Conservation (phyloP, 2,113 vertebrate genomes). For the Garra rufa region DNA sequence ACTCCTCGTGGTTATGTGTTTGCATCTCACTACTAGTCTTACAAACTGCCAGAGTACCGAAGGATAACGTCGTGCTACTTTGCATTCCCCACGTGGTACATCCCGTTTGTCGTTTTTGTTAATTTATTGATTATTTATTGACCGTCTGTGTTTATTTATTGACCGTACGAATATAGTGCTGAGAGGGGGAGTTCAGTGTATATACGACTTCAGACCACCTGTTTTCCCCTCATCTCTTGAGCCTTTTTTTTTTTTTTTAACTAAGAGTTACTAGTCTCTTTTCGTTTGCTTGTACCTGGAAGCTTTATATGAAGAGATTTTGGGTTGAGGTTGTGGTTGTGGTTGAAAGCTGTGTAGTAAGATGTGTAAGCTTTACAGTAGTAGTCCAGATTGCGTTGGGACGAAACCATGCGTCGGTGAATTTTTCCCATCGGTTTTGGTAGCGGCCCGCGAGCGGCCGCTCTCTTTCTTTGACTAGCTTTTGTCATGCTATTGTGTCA, state of each 20-base stretch:
- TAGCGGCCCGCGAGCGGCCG: slow-evolving; percentile 43
- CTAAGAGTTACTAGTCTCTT: slow-evolving; percentile 35
- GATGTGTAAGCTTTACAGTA: slow-evolving; percentile 58
- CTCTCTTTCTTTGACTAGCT: slow-evolving; percentile 53
- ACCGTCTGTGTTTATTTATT: slow-evolving; percentile 42
- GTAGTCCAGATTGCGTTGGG: slow-evolving; percentile 55
- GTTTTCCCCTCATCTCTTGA: slow-evolving; percentile 31
- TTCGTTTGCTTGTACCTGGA: slow-evolving; percentile 49
- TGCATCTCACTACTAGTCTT: slow-evolving; percentile 9
- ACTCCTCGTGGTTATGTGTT: slow-evolving; percentile 1
- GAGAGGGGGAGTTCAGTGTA: slow-evolving; percentile 47
- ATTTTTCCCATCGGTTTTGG: slow-evolving; percentile 26
- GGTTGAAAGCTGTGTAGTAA: slow-evolving; percentile 58
- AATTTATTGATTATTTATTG: slow-evolving; percentile 28
- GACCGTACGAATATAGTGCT: slow-evolving; percentile 27
- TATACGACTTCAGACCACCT: slow-evolving; percentile 45
- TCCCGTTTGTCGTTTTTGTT: slow-evolving; percentile 2
- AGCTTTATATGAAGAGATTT: slow-evolving; percentile 55
- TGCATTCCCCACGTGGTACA: slow-evolving; percentile 33
- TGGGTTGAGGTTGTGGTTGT: slow-evolving; percentile 46
- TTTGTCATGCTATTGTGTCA: slow-evolving; percentile 56
- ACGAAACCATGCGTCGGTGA: slow-evolving; percentile 50
- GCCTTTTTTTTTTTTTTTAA: slow-evolving; percentile 29
- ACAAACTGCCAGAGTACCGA: slow-evolving; percentile 9
- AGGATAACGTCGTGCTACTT: slow-evolving; percentile 9